Base-by-base conservation (phyloP, 2,888 invertebrate species). In the Hedychridium roseum region DNA sequence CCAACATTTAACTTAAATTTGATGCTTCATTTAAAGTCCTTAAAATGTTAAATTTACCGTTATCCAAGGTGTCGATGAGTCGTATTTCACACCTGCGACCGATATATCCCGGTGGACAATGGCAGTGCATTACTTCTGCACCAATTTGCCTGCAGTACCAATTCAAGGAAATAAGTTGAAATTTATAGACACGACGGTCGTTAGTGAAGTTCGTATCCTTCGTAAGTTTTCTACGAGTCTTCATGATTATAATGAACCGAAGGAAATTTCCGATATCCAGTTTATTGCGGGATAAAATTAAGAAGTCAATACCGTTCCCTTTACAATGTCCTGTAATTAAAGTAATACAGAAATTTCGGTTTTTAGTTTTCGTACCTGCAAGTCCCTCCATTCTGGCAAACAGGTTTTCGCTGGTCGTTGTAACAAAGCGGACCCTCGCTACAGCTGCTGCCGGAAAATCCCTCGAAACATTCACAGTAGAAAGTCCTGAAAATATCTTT, bases 351-450 rank as follows among this genome's bases (percentile, higher is more conserved):
- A n/a, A n/a, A n/a, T n/a, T n/a, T n/a, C n/a, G n/a, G n/a, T n/a
- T n/a, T n/a, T n/a, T n/a, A 6, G 18, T 15, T n/a, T 23, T 16
- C 51, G 18, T 85, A 94, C 94, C 90, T 88, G 87, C 94, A 94
- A 38, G 85, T 88, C 51, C 91, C 93, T 26, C 89, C 90, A 70
- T 93, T 92, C 78, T 87, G 85, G 79, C 94, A 94, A 72, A 88
- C 85, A 49, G 70, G 64, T 68, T 82, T 80, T 48, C 82, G 82
- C 49, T 83, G 83, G 31, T 83, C 82, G 45, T 85, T 83, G 50
- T 87, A 85, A 78, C 94, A 94, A 45, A 89, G 84, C 0, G 91
- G 90, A 9, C 94, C 94, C 63, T 85, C 85, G 31, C 92, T 90
- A 76, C 94, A 94, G 73, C 88, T 87, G 2, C 81, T 79, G 3